Conservation (phyloP, 2,888 invertebrate genomes). For the Tridacna gigas region DNA sequence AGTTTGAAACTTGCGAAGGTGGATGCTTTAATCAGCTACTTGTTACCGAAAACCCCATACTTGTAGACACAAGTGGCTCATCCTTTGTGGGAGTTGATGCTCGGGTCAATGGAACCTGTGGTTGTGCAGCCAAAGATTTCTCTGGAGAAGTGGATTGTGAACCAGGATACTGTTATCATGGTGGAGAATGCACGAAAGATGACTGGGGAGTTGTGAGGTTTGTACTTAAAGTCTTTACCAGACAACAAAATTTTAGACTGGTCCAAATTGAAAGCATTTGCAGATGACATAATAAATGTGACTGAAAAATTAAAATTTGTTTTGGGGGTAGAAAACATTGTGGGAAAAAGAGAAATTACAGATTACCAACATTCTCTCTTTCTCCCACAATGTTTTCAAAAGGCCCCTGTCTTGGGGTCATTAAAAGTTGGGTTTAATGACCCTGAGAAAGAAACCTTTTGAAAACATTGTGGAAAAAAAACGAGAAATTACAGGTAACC, state of each 20-base stretch:
- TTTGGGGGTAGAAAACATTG: background rate
- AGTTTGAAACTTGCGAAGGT: slow-evolving; percentile 86
- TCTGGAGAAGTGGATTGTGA: slow-evolving; percentile 93
- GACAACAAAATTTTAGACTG: no score
- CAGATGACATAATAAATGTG: no score
- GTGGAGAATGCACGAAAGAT: slow-evolving; percentile 93
- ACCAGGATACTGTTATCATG: slow-evolving; percentile 91
- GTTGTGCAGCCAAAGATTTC: slow-evolving; percentile 87
- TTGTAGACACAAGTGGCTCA: slow-evolving; percentile 98
- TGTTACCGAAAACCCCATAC: slow-evolving; percentile 83
- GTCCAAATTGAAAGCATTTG: no score
- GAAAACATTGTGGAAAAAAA: no score
- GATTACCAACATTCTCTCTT: background rate
- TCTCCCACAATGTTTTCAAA: background rate
- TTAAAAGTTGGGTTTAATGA: no score
- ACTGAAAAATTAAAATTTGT: no score
- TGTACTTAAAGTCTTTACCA: background rate
- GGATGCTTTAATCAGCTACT: slow-evolving; percentile 97
- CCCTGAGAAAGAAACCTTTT: no score
- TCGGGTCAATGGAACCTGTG: slow-evolving; percentile 93
- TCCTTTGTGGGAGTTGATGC: slow-evolving; percentile 98
- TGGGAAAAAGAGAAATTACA: background rate
- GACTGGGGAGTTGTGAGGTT: slow-evolving; percentile 75
- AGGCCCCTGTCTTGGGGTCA: no score
- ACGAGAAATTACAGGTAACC: no score